Evolutionary conservation across 2,888 invertebrate genomes (phyloP), one percentile per base, ranked within the genome.

Genomic region (Malthinus seriepunctatus): DNA sequence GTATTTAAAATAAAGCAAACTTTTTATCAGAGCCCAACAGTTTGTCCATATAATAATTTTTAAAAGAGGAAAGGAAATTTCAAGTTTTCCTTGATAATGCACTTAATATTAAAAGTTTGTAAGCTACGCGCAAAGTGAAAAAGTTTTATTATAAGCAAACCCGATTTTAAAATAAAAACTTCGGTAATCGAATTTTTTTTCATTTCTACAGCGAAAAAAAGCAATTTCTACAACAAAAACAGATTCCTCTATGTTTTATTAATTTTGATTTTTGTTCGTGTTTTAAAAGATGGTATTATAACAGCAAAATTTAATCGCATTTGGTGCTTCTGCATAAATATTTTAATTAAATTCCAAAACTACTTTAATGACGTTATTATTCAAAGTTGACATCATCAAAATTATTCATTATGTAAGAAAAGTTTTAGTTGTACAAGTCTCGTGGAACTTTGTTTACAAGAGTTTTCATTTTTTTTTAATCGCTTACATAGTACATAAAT

Each of bases 291-390:
- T 23, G 23, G 23, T 5, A 3, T 23, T 23, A 23, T 5, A 23
- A 23, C 23, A 23, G 5, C 3, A 53, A 58, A 53, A 53, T 58
- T 58, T 58, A 58, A 58, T 53, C 58, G 49, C 49, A 53, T 53
- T 49, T 23, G 23, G 23, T 47, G 44, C 52, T 51, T 37, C 52
- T 53, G 58, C 53, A 58, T 58, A 58, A 58, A 58, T 59, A 59
- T 54, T 59, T 59, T 59, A 54, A 59, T 54, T 59, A 54, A 59
- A 59, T 54, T 59, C 54, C 54, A n/a, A 48, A 54, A 59, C 59
- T 53, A 54, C 59, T 59, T 51, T 51, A 59, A 59, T 54, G 59
- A 54, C 42, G 58, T 58, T 58, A 53, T 53, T 58, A 53, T 58
- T 58, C 53, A 45, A 46, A 50, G 37, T 44, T 48, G 48, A 57